A percentile compares a stretch with the other conserved stretches of the same genome.
phyloP scores from a whole-genome alignment of 2,797 vertebrate genomes.

The Podargus strigoides region DNA sequence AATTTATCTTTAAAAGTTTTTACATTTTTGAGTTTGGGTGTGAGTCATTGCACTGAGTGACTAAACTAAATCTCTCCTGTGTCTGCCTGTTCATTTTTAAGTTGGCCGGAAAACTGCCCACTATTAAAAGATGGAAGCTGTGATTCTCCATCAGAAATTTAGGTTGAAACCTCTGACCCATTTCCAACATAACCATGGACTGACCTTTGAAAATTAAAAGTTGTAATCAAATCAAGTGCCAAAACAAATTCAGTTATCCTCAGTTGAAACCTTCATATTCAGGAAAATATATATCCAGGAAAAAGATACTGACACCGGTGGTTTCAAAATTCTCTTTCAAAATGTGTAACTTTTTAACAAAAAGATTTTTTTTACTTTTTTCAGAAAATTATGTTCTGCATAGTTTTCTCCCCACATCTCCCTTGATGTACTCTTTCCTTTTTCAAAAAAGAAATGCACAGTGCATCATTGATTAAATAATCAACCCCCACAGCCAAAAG shows the following conservation, averaged over 20 bases:
- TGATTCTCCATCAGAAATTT: background rate
- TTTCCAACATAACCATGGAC: background rate
- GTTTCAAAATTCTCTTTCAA: background rate
- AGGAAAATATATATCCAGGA: background rate
- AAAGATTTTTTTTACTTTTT: background rate
- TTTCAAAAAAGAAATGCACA: background rate
- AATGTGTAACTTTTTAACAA: background rate
- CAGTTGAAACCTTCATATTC: background rate
- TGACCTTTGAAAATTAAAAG: background rate
- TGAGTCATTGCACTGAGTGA: background rate
- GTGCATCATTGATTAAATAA: background rate
- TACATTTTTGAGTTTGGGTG: background rate
- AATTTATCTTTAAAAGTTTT: background rate
- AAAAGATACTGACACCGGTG: background rate
- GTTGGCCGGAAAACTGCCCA: background rate
- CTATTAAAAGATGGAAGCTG: background rate
- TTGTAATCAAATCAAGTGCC: background rate
- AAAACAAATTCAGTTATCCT: background rate
- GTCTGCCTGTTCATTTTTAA: background rate
- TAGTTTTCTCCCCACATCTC: background rate
- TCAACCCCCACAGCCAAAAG: background rate
- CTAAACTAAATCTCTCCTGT: background rate
- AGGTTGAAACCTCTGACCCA: background rate
- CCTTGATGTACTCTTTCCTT: background rate
- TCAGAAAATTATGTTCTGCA: background rate